Conservation (phyloP, 2,797 vertebrate species). For the Pogoniulus pusillus region DNA sequence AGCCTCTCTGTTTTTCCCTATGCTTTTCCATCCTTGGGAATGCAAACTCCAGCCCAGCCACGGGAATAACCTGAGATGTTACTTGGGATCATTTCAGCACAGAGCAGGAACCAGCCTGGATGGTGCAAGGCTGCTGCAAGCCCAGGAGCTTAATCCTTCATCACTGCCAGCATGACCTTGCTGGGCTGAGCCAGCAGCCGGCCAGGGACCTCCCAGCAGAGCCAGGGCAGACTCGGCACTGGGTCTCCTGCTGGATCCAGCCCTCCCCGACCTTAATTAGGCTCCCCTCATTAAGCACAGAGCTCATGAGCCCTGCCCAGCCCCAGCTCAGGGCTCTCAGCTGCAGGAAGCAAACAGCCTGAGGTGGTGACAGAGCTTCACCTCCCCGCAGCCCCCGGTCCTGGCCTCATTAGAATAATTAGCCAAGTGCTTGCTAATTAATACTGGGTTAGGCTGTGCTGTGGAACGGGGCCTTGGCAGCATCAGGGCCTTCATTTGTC, state of each 20-base stretch:
- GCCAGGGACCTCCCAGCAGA: neutral
- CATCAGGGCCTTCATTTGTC: neutral
- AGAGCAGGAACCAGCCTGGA: neutral
- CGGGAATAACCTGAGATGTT: neutral
- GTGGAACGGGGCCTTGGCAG: neutral
- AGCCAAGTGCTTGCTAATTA: neutral
- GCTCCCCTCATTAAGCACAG: neutral
- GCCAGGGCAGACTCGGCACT: neutral
- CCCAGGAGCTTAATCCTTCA: neutral
- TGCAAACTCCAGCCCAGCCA: rapidly evolving
- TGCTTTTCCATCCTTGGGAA: neutral
- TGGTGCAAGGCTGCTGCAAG: neutral
- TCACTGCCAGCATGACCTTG: neutral
- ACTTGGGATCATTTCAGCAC: neutral
- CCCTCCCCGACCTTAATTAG: neutral
- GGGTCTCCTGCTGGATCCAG: neutral
- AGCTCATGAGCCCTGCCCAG: neutral
- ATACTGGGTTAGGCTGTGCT: neutral
- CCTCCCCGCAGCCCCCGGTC: neutral
- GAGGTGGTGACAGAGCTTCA: neutral
- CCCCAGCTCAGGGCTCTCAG: neutral
- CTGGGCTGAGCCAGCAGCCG: neutral
- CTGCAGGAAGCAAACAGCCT: neutral
- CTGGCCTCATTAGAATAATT: neutral
- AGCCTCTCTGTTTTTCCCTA: rapidly evolving